phyloP scores from a whole-genome alignment of 2,113 vertebrate species.

The Rhinichthys klamathensis region DNA sequence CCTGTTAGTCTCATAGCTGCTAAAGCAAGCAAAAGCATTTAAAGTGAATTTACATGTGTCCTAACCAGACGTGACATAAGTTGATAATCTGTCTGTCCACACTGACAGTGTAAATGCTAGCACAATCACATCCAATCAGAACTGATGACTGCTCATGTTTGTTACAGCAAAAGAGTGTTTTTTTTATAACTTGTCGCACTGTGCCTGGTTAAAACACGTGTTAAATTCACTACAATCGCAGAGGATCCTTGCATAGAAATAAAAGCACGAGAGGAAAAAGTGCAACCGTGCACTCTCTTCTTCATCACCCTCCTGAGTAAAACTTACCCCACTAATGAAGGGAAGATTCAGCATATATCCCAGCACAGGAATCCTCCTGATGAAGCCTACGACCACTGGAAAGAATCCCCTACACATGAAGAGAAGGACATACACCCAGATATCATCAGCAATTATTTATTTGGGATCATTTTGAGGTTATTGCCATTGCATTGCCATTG shows the following conservation, averaged over 20 bases:
- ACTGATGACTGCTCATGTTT: background rate
- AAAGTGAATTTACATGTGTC: background rate
- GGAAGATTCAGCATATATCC: conserved; percentile 93
- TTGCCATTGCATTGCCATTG: background rate
- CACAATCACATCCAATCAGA: background rate
- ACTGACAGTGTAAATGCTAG: background rate
- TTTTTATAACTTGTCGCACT: background rate
- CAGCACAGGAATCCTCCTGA: conserved; percentile 93
- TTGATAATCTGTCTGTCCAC: background rate
- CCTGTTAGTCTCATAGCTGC: background rate
- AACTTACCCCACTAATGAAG: conserved; percentile 94
- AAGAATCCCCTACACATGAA: conserved; percentile 87
- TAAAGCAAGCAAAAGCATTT: conserved; percentile 23
- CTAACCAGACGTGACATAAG: background rate
- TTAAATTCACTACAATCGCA: conserved; percentile 11
- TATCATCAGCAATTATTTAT: background rate
- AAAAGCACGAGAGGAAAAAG: background rate
- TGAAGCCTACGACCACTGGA: conserved; percentile 92
- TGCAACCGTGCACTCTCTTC: background rate
- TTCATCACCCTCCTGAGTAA: background rate
- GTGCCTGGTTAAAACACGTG: background rate
- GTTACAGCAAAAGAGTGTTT: background rate
- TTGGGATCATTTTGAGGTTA: background rate
- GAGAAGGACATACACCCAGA: background rate
- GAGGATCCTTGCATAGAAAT: background rate